Conservation (phyloP, 2,888 invertebrate species). For the Phytoseiulus persimilis region DNA sequence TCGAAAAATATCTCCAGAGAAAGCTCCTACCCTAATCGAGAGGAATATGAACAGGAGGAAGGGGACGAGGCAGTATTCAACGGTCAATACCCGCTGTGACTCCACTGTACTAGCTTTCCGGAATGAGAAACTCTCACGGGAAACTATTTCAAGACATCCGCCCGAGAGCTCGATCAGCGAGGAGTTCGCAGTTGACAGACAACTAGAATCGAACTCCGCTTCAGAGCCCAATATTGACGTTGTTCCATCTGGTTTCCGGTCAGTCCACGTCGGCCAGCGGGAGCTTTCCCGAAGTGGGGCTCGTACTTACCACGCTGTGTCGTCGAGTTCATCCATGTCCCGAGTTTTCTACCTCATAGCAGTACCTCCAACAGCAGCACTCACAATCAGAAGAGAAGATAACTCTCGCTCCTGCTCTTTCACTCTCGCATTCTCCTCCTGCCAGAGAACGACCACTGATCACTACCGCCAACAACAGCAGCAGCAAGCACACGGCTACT, state of each 20-base stretch:
- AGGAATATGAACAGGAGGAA: too few species aligned
- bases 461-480: background rate
- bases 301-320: slow-evolving; percentile 32
- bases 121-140: too few species aligned
- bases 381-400: background rate
- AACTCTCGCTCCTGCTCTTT: background rate
- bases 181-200: background rate
- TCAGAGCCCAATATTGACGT: background rate
- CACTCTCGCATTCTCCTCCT: background rate
- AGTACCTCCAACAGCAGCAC: background rate
- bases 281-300: background rate
- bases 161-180: background rate
- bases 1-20: too few species aligned
- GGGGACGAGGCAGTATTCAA: too few species aligned
- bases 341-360: background rate
- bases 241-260: background rate
- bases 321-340: slow-evolving; percentile 38
- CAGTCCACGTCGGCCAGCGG: background rate
- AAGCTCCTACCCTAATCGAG: too few species aligned
- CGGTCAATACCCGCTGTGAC: too few species aligned
- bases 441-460: background rate
- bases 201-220: background rate
- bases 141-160: background rate
- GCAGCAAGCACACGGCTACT: too few species aligned
- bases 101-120: too few species aligned